Evolutionary conservation across 2,888 invertebrate species (phyloP), one percentile per base, ranked within the genome.

Genomic region (Creontiades dilutus): DNA sequence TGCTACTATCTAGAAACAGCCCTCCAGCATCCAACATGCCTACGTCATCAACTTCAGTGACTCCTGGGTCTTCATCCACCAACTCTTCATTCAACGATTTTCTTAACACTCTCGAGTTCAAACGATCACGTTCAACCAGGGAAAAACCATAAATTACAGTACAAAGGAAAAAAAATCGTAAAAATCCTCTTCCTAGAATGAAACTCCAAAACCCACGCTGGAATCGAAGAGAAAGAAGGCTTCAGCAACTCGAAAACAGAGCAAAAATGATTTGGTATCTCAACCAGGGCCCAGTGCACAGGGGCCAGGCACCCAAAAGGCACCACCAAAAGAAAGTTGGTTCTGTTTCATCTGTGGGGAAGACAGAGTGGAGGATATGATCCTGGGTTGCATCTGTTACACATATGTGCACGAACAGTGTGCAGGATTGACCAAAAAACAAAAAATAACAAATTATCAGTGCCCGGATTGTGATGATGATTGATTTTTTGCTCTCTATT

Each of bases 301-400:
- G n/a, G n/a, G n/a, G n/a, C n/a, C n/a, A 4, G 37, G 37, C 16
- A 52, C 52, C 52, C 52, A 52, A 52, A 52, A 52, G 52, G 52
- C 52, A 57, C n/a, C 57, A 14, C 57, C 57, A 16, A n/a, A 57
- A n/a, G 57, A 57, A n/a, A 57, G 57, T n/a, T 16, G 57, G 57
- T 57, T 57, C n/a, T 57, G 57, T 5, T 57, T 57, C n/a, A 57
- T 57, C n/a, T 57, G 57, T 57, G 57, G n/a, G n/a, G 57, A 57
- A n/a, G 57, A 57, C 57, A 57, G 57, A n/a, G 57, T 57, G 14
- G n/a, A 57, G n/a, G 57, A 57, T n/a, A 57, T 57, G 57, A n/a
- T 57, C n/a, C 57, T 57, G 14, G 12, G 57, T n/a, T n/a, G n/a
- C n/a, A 16, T 14, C 16, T 57, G 57, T 5, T 57, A 1, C 14